Base-by-base conservation (phyloP, 2,888 invertebrate genomes). In the Lithophane socia region DNA sequence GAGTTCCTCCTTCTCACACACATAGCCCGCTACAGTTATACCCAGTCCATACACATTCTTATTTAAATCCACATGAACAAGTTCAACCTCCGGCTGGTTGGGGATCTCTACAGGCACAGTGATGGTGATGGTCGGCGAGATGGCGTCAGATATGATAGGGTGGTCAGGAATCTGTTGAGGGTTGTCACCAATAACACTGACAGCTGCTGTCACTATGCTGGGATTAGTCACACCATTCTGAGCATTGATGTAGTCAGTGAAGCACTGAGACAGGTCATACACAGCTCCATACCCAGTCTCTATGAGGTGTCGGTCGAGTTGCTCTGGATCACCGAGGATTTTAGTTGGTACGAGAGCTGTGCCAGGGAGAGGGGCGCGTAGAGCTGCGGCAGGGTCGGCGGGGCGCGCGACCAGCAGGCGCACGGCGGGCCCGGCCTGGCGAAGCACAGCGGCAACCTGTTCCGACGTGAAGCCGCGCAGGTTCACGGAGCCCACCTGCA, bases 1-100 rank as follows among this genome's bases (percentile, higher is more conserved):
- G 72, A 99, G 97, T 95, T 99, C 99, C 96, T 99, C 99, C 96
- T 99, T 99, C 94, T 99, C 99, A 95, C 99, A 99, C 61, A 99
- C 99, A 95, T 99, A 99, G 67, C 99, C 99, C 5, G 99, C 99
- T 73, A 99, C 99, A 5, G 99, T 99, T 88, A 99, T 99, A 66
- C 99, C 99, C 81, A 99, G 97, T 52, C 99, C 98, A 91, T 99
- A 98, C 78, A 98, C 98, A 95, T 99, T 99, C 94, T 99, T 99
- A 90, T 98, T 97, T 83, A 99, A 97, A 94, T 99, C 98, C 63
- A 99, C 99, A 89, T 98, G 98, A 92, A 99, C 98, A 71, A 98
- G 98, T 95, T 99, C 99, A 92, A 99, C 98, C 95, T 99, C 99
- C 9, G 99, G 99, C 78, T 98, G 97, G 84, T 98, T 97, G 65